Evolutionary conservation across 92 coral and sea anemone genomes (phyloP).

Genomic region (Hydrozoanthus gracilis): DNA sequence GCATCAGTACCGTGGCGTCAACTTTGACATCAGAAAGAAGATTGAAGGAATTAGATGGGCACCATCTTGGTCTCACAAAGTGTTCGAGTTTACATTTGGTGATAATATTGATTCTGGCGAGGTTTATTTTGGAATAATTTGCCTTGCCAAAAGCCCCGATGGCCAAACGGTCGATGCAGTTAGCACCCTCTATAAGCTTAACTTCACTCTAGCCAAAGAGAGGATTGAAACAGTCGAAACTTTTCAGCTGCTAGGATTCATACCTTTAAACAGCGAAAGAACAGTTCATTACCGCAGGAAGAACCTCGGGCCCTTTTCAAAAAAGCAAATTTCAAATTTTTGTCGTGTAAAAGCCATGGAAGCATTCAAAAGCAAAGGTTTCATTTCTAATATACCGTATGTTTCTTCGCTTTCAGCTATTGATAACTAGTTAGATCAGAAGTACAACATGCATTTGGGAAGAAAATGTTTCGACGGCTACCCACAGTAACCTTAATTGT

Average conservation of each 20-base stretch:
- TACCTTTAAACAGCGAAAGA: constrained; percentile 43
- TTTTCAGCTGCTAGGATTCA: constrained; percentile 53
- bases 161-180: constrained; percentile 65
- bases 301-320: constrained; percentile 59
- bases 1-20: constrained; percentile 54
- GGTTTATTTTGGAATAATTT: constrained; percentile 66
- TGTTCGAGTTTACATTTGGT: constrained; percentile 65
- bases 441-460: too few species aligned
- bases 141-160: constrained; percentile 68
- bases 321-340: constrained; percentile 61
- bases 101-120: constrained; percentile 55
- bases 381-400: constrained; percentile 50
- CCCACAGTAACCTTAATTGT: too few species aligned
- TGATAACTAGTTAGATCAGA: neutral
- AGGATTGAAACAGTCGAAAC: constrained; percentile 44
- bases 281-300: constrained; percentile 48
- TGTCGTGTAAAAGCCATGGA: constrained; percentile 71
- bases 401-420: constrained; percentile 53
- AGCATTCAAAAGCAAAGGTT: constrained; percentile 61
- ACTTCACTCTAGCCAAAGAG: constrained; percentile 61
- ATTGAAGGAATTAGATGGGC: constrained; percentile 59
- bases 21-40: constrained; percentile 54
- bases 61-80: constrained; percentile 58
- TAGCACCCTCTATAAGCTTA: constrained; percentile 59
- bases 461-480: too few species aligned